Evolutionary conservation across 2,888 invertebrate species (phyloP), one percentile per base, ranked within the genome.

Genomic region (Pheosia tremula): DNA sequence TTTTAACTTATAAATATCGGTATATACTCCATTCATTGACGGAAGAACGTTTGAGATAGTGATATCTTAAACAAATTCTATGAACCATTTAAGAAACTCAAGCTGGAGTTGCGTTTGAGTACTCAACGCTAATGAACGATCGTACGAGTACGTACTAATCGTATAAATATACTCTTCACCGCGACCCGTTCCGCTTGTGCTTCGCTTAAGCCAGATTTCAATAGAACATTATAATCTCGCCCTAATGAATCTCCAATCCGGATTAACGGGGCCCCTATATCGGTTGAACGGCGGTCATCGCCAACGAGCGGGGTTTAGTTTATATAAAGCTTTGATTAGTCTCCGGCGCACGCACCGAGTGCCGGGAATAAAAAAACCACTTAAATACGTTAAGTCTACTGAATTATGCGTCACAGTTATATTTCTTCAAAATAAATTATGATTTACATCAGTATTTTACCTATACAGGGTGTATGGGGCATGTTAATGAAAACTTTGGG

Each of bases 211-310:
- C 90, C 87, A 91, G 92, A 93, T 94, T 93, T 94, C 93, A 93
- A 94, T 94, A 90, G 92, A 90, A 89, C 24, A 24, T 24, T 86
- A 91, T 94, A 94, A 94, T 94, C 94, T 93, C 88, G 84, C 89
- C 90, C 92, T 94, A 94, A 94, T 94, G 94, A 94, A 94, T 94
- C 94, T 90, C 87, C 89, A 87, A 92, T 93, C 93, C 94, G 93
- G 94, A 93, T 94, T 92, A 93, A 77, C 79, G 83, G 81, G 83
- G 85, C 85, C 86, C 87, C 86, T 85, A 86, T 89, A 87, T 88
- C 87, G 85, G 89, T 75, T 80, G 83, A 84, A 79, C 85, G 85
- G 79, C 82, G 87, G 78, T 79, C 86, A 82, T 79, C 83, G 86
- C 88, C 85, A 89, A 88, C 88, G 87, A 88, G 83, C 72, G 77